Evolutionary conservation across 2,113 vertebrate genomes (phyloP).

Genomic region (Dendrocopos noguchii): DNA sequence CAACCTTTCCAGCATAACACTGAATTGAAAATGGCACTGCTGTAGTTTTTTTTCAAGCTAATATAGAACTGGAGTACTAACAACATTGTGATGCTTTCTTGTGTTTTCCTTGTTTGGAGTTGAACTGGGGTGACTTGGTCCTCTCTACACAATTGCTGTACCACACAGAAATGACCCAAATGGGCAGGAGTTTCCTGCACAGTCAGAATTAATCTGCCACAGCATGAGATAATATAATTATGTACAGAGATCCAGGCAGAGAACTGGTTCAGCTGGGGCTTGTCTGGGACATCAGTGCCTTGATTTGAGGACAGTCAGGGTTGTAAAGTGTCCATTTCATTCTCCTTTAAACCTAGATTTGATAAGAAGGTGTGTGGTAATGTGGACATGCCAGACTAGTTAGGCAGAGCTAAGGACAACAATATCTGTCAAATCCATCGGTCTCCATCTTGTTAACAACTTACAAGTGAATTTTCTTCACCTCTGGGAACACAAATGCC

Average conservation of each 20-base stretch:
- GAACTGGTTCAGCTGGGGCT: not conserved
- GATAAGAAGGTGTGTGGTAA: not conserved
- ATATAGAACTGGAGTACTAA: constrained; percentile 46
- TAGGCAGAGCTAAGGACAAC: not conserved
- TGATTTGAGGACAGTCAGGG: not conserved
- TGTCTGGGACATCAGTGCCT: not conserved
- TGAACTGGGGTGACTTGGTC: not conserved
- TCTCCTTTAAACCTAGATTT: not conserved
- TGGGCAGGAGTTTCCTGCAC: constrained; percentile 58
- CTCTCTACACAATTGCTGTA: not conserved
- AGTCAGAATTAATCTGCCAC: constrained; percentile 47
- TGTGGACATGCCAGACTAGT: not conserved
- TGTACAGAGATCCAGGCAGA: not conserved
- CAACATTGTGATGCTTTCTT: constrained; percentile 37
- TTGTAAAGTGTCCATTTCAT: not conserved
- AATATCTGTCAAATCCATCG: not conserved
- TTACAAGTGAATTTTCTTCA: not conserved
- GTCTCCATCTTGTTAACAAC: not conserved
- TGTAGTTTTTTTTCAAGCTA: constrained; percentile 60
- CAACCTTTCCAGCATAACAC: constrained; percentile 80
- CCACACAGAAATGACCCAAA: constrained; percentile 26
- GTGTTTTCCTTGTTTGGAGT: constrained; percentile 27
- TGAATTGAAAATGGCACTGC: constrained; percentile 77
- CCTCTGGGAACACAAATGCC: not conserved
- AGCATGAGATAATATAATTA: constrained; percentile 38